Conservation (phyloP, 64 coral and sea anemone genomes). For the Montipora cactus region DNA sequence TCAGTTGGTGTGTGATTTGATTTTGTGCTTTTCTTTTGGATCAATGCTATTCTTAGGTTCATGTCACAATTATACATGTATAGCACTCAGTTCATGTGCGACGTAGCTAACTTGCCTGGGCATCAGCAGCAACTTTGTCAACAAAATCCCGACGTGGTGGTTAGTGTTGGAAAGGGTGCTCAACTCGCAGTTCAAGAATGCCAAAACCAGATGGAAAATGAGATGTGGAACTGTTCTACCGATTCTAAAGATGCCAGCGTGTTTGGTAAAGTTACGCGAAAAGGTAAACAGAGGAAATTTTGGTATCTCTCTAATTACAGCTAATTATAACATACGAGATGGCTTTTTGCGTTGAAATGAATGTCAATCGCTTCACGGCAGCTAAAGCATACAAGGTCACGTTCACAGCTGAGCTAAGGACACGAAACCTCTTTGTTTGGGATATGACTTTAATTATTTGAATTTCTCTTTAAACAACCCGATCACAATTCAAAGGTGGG, state of each 20-base stretch:
- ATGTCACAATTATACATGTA: constrained; percentile 87
- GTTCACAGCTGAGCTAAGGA: not conserved
- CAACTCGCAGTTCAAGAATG: constrained; percentile 85
- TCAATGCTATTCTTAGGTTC: constrained; percentile 50
- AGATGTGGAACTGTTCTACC: constrained; percentile 96
- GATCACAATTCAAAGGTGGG: not conserved
- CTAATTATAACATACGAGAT: not conserved
- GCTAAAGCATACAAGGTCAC: not conserved
- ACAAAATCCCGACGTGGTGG: constrained; percentile 92
- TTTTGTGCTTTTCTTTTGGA: not conserved
- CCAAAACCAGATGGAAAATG: constrained; percentile 80
- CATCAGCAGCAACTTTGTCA: constrained; percentile 77
- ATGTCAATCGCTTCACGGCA: not conserved
- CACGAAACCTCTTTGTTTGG: not conserved
- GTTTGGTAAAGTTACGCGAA: constrained; percentile 92
- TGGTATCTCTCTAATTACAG: not conserved
- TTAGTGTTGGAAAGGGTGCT: constrained; percentile 91
- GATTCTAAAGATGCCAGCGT: constrained; percentile 73
- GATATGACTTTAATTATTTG: not conserved
- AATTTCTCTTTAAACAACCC: not conserved
- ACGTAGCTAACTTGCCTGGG: constrained; percentile 55
- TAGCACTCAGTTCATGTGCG: constrained; percentile 83
- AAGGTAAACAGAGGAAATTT: constrained; percentile 60
- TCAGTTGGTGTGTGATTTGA: not conserved
- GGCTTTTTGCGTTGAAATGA: not conserved